Percentiles rank a stretch among this genome's conserved stretches.
Evolutionary conservation across 2,797 vertebrate genomes (phyloP).

Genomic region (Centroberyx gerrardi): DNA sequence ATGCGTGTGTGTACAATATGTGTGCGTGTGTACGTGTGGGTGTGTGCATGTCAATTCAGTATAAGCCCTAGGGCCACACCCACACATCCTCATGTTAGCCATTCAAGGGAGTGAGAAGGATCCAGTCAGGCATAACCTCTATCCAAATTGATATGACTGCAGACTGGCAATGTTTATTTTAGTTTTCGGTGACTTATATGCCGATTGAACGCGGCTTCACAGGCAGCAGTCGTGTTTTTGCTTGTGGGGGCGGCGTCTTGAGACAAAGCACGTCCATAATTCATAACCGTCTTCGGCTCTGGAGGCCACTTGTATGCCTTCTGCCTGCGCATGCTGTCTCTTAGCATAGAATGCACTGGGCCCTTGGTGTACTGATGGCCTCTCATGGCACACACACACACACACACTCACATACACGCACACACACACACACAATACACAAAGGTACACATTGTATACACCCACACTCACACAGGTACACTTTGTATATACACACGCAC

Average conservation of each 20-base stretch:
- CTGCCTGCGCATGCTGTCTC: conserved; percentile 52
- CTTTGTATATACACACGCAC: conserved; percentile 42
- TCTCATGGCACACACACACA: conserved; percentile 47
- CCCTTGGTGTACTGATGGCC: conserved; percentile 53
- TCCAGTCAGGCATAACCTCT: conserved; percentile 74
- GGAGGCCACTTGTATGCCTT: conserved; percentile 61
- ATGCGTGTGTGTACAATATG: conserved; percentile 54
- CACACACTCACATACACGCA: conserved; percentile 20
- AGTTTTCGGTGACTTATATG: conserved; percentile 64
- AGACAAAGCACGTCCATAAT: conserved; percentile 78
- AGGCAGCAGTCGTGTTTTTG: conserved; percentile 63
- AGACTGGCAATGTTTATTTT: conserved; percentile 71
- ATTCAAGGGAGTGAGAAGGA: conserved; percentile 64
- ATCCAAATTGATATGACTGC: conserved; percentile 70
- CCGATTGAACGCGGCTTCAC: conserved; percentile 65
- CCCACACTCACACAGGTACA: conserved; percentile 38
- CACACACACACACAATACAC: conserved; percentile 10
- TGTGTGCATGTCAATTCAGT: conserved; percentile 78
- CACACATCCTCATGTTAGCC: conserved; percentile 75
- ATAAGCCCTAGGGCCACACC: conserved; percentile 77
- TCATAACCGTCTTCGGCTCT: conserved; percentile 69
- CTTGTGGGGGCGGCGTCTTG: conserved; percentile 61
- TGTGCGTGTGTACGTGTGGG: conserved; percentile 62
- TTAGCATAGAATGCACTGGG: conserved; percentile 55
- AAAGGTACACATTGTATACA: conserved; percentile 61